Evolutionary conservation across 2,888 invertebrate genomes (phyloP), one percentile per base, ranked within the genome.

Genomic region (Nomada ruficornis): DNA sequence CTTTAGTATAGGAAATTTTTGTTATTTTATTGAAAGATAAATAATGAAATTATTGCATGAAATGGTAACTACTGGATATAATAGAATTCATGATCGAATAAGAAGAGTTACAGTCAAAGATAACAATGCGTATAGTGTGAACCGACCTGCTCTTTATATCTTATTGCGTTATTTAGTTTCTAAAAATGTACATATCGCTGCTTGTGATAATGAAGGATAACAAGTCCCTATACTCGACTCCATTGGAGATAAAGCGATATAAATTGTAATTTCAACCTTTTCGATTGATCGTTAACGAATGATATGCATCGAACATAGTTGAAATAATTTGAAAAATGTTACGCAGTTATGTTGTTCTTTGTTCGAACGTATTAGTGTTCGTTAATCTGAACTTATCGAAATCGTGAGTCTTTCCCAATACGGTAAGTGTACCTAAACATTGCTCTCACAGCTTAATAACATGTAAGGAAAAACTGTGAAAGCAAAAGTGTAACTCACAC

Each of bases 381-480:
- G n/a, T 75, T 57, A 52, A 59, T 47, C 63, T n/a, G 57, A 82
- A 77, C 69, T 59, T 73, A 70, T 69, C 44, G 60, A 65, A 80
- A 64, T 57, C 18, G 64, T 65, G 72, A 60, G 18, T 65, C 20
- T 50, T 42, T 65, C 44, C 63, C n/a, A 47, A 50, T 18, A 26
- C 15, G 18, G 26, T 68, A 55, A 15, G 47, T 81, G 77, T 55
- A 59, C 42, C 62, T 74, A 74, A 70, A 73, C 67, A 74, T 81
- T 81, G 81, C 77, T 77, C 77, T 67, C 73, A 72, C 63, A 77
- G 77, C 67, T 74, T 65, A 74, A 74, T 60, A 77, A 77, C 60
- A 59, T 57, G 74, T 70, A 77, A 81, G 67, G 71, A 62, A 70
- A 36, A 83, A 77, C 81, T 68, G 23, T 74, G 70, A 77, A 71